These are phyloP conservation scores for Etheostoma nigrum DNA, from an alignment of 2,797 vertebrate genomes.

Conservation along the genomic window DNA sequence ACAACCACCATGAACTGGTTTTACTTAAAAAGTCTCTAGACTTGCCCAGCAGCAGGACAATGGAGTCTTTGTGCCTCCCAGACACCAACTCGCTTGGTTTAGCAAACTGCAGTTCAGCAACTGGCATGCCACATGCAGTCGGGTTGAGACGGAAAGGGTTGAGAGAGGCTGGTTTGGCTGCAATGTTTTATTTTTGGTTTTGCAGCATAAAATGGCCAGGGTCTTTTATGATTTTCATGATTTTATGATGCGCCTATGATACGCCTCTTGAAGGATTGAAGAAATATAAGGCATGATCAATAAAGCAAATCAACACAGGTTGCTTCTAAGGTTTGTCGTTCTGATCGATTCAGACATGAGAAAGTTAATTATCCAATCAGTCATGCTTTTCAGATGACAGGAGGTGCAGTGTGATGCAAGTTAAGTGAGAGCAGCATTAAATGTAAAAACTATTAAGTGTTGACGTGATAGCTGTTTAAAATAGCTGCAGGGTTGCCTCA, in stretches of 20 bases:
- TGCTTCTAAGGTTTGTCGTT: background rate
- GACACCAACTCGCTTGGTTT: conserved; percentile 40
- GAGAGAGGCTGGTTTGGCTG: conserved; percentile 35
- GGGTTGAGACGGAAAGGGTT: conserved; percentile 20
- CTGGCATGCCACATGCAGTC: conserved; percentile 43
- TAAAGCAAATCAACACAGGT: background rate
- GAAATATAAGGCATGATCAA: background rate
- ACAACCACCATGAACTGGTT: conserved; percentile 41
- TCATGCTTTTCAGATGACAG: background rate
- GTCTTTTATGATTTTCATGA: background rate
- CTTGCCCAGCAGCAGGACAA: conserved; percentile 63
- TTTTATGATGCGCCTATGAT: background rate
- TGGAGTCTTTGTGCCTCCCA: conserved; percentile 64
- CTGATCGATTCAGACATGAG: background rate
- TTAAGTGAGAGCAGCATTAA: background rate
- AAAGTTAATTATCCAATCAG: background rate
- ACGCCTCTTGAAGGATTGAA: background rate
- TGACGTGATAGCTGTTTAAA: background rate
- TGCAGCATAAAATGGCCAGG: conserved; percentile 9
- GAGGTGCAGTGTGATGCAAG: background rate
- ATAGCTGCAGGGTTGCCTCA: background rate
- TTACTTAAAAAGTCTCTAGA: conserved; percentile 22
- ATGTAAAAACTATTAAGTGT: background rate
- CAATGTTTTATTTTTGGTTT: conserved; percentile 22
- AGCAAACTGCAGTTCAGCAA: conserved; percentile 52